A percentile compares a stretch with the other conserved stretches of the same genome.
These are phyloP conservation scores for Papilio helenus DNA, from an alignment of 1,140 invertebrate species.

Conservation along the genomic window DNA sequence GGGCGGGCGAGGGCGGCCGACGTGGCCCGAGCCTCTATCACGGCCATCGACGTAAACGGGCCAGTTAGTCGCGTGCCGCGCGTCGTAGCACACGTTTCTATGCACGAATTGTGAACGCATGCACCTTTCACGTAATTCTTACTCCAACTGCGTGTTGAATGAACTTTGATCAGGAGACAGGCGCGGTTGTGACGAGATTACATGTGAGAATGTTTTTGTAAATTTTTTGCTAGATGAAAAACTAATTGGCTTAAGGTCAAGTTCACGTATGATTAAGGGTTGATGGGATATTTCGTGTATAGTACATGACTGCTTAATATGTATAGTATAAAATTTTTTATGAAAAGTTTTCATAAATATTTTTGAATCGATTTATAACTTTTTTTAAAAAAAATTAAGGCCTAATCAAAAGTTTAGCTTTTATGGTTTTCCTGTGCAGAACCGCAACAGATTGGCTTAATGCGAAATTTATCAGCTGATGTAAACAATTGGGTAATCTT, in stretches of 20 bases:
- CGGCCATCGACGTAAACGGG: conserved; percentile 45
- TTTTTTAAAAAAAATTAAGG: too few species aligned
- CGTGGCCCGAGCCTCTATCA: conserved; percentile 46
- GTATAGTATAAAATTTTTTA: not conserved
- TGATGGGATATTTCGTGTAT: not conserved
- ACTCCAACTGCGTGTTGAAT: conserved; percentile 30
- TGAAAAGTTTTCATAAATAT: not conserved
- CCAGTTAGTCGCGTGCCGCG: conserved; percentile 68
- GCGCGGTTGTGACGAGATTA: conserved; percentile 12
- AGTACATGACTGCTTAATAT: too few species aligned
- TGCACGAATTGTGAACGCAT: conserved; percentile 39
- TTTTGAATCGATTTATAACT: not conserved
- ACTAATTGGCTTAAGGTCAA: not conserved
- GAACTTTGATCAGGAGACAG: not conserved
- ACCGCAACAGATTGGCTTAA: too few species aligned
- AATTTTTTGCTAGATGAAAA: not conserved
- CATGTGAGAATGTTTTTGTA: conserved; percentile 43
- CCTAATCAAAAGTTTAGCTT: too few species aligned
- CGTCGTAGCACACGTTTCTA: conserved; percentile 45
- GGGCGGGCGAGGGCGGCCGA: conserved; percentile 53
- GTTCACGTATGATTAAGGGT: not conserved
- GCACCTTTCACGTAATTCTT: conserved; percentile 43
- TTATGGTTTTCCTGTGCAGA: too few species aligned
- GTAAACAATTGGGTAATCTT: too few species aligned
- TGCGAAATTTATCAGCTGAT: too few species aligned